phyloP scores from a whole-genome alignment of 2,113 vertebrate species.

The Odocoileus virginianus region DNA sequence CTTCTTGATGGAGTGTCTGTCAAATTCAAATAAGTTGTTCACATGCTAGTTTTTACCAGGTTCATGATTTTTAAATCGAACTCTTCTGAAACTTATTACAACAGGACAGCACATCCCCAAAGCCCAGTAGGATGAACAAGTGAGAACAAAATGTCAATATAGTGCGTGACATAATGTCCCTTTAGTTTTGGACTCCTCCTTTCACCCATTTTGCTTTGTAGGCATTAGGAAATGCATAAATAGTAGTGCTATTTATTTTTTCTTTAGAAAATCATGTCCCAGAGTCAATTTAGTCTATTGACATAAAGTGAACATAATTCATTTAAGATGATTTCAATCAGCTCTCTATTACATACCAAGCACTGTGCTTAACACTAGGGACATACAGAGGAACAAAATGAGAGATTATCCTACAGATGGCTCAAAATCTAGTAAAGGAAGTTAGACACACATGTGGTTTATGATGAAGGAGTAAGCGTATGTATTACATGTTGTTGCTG shows the following conservation, averaged over 20 bases:
- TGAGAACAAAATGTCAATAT: not conserved
- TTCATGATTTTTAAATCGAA: not conserved
- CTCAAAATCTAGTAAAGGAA: not conserved
- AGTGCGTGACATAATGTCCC: not conserved
- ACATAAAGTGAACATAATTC: not conserved
- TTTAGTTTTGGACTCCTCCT: not conserved
- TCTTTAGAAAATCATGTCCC: not conserved
- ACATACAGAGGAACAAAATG: not conserved
- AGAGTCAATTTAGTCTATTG: not conserved
- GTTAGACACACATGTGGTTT: not conserved
- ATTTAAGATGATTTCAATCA: not conserved
- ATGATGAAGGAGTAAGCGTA: not conserved
- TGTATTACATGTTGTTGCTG: not conserved
- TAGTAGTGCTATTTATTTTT: not conserved
- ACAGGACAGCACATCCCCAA: not conserved
- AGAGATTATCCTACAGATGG: not conserved
- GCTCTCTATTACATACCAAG: not conserved
- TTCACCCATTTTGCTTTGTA: not conserved
- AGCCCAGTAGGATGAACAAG: not conserved
- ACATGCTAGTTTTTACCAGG: not conserved
- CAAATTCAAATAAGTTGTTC: conserved; percentile 40
- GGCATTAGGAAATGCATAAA: not conserved
- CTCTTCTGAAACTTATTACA: conserved; percentile 17
- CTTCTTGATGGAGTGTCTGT: conserved; percentile 27
- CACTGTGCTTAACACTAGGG: not conserved